These are phyloP conservation scores for Lymantria dispar DNA, from an alignment of 2,888 invertebrate genomes.

Conservation along the genomic window DNA sequence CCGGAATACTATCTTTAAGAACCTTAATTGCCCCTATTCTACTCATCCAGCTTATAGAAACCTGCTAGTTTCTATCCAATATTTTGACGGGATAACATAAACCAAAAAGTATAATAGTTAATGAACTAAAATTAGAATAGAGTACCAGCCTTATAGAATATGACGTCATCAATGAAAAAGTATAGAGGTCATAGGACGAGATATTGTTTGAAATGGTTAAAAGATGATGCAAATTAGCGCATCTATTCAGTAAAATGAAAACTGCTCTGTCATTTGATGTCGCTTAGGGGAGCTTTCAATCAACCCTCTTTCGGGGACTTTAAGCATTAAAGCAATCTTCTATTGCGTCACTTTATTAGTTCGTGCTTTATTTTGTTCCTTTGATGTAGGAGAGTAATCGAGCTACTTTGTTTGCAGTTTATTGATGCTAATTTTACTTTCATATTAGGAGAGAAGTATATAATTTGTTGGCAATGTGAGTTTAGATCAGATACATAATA, in stretches of 20 bases:
- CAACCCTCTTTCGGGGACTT: constrained; percentile 70
- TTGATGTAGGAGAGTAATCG: constrained; percentile 74
- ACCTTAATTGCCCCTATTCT: no score
- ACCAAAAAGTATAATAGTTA: background rate
- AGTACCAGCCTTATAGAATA: background rate
- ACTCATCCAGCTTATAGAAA: no score
- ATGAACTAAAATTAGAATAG: background rate
- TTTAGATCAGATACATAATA: constrained; percentile 22
- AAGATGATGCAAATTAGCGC: constrained; percentile 79
- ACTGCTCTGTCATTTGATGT: constrained; percentile 65
- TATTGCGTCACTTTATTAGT: constrained; percentile 77
- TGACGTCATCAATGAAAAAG: constrained; percentile 11
- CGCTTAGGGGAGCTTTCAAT: constrained; percentile 71
- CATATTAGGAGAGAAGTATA: constrained; percentile 11
- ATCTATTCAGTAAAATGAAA: constrained; percentile 75
- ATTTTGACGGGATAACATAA: no score
- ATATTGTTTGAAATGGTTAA: constrained; percentile 35
- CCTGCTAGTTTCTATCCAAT: no score
- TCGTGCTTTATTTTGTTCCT: constrained; percentile 70
- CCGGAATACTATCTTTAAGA: no score
- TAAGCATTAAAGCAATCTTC: constrained; percentile 77
- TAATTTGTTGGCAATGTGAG: constrained; percentile 17
- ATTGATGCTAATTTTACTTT: constrained; percentile 37
- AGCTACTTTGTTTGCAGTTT: constrained; percentile 48
- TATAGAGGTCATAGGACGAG: constrained; percentile 25